These are phyloP conservation scores for Protobothrops flavoviridis DNA, from an alignment of 2,113 vertebrate genomes.

Conservation along the genomic window DNA sequence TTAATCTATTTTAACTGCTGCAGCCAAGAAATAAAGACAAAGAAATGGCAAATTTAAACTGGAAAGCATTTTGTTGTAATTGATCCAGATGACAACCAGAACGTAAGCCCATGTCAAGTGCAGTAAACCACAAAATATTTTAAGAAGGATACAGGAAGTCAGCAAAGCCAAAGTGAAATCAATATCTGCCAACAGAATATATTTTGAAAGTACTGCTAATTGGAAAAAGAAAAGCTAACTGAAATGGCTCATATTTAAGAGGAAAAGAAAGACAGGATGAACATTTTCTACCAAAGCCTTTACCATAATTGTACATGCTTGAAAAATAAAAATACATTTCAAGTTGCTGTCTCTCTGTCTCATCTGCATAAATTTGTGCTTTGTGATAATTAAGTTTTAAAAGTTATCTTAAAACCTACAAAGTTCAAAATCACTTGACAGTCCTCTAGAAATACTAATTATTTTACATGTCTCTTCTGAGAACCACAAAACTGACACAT, in stretches of 20 bases:
- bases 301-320: neutral
- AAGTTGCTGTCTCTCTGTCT: neutral
- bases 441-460: neutral
- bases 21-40: conserved; percentile 56
- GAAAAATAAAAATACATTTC: neutral
- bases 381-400: neutral
- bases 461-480: neutral
- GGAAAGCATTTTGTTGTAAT: conserved; percentile 74
- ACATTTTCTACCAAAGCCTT: conserved; percentile 18
- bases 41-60: conserved; percentile 63
- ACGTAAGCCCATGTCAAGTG: conserved; percentile 71
- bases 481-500: neutral
- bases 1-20: conserved; percentile 71
- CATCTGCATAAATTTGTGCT: neutral
- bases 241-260: conserved; percentile 21
- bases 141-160: conserved; percentile 46
- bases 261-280: conserved; percentile 24
- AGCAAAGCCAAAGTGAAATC: conserved; percentile 54
- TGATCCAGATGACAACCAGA: conserved; percentile 78
- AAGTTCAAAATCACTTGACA: neutral
- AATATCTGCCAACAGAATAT: conserved; percentile 42
- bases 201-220: conserved; percentile 58
- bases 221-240: conserved; percentile 18
- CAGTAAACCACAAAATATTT: conserved; percentile 50
- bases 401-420: conserved; percentile 6